phyloP scores from a whole-genome alignment of 2,113 vertebrate species.

The Spheniscus mendiculus region DNA sequence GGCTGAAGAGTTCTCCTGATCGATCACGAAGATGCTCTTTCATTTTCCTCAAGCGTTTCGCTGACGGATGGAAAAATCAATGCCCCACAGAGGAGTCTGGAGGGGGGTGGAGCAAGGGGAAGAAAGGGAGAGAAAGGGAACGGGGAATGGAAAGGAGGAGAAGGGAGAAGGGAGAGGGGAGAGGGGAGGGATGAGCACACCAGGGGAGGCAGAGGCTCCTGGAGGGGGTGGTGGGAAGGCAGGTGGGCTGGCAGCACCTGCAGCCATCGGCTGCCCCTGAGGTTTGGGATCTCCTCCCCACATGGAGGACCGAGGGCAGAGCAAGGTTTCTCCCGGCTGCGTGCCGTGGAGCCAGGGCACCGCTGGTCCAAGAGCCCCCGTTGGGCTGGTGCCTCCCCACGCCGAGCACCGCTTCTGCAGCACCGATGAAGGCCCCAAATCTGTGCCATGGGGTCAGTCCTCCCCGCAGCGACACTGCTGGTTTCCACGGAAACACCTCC shows the following conservation, averaged over 20 bases:
- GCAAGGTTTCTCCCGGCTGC: not conserved
- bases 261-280: not conserved
- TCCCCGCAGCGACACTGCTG: not conserved
- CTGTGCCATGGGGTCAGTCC: not conserved
- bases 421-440: not conserved
- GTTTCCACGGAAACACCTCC: not conserved
- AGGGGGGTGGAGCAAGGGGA: conserved; percentile 29
- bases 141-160: not conserved
- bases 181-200: not conserved
- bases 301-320: not conserved
- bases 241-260: not conserved
- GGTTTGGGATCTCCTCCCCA: not conserved
- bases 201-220: not conserved
- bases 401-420: accelerated
- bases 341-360: not conserved
- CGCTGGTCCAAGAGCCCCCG: accelerated
- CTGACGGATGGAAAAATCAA: conserved; percentile 82
- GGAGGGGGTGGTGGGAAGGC: not conserved
- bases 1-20: conserved; percentile 72
- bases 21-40: conserved; percentile 76
- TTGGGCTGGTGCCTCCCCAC: not conserved
- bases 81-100: conserved; percentile 58
- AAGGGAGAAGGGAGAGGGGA: not conserved
- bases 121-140: conserved; percentile 21
- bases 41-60: conserved; percentile 76